Evolutionary conservation across 1,140 invertebrate genomes (phyloP).

Genomic region (Akabosia matsudoensis): DNA sequence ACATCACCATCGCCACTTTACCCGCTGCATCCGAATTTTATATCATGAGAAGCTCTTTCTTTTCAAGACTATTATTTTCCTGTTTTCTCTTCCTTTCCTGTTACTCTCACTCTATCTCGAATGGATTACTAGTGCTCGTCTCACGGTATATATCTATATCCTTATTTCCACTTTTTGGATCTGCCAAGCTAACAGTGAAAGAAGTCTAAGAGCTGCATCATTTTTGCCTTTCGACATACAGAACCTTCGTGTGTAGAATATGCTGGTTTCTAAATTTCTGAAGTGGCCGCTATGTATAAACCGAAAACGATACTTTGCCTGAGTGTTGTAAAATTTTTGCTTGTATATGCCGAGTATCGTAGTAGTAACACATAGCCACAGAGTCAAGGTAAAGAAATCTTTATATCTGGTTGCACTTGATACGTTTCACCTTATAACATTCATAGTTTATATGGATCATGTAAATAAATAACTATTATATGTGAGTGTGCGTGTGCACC

Average conservation of each 20-base stretch:
- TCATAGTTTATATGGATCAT: not conserved
- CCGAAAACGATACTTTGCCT: not conserved
- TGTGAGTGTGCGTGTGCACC: slow-evolving; percentile 4
- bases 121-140: too few species aligned
- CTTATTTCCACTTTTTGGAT: not conserved
- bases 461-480: not conserved
- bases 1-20: slow-evolving; percentile 1
- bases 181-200: slow-evolving; percentile 4
- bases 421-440: not conserved
- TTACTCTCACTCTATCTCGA: too few species aligned
- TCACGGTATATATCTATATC: too few species aligned
- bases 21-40: not conserved
- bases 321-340: not conserved
- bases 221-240: too few species aligned
- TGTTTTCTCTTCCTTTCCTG: not conserved
- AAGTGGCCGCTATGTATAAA: too few species aligned
- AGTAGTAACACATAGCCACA: too few species aligned
- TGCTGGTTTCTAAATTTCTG: too few species aligned
- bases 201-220: not conserved
- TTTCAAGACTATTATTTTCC: not conserved
- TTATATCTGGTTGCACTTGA: not conserved
- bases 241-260: too few species aligned
- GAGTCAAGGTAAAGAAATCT: not conserved
- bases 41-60: not conserved
- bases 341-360: too few species aligned